Percentiles rank a stretch among this genome's conserved stretches.
Conservation (phyloP, 1,140 invertebrate genomes). For the Diuraphis noxia region DNA sequence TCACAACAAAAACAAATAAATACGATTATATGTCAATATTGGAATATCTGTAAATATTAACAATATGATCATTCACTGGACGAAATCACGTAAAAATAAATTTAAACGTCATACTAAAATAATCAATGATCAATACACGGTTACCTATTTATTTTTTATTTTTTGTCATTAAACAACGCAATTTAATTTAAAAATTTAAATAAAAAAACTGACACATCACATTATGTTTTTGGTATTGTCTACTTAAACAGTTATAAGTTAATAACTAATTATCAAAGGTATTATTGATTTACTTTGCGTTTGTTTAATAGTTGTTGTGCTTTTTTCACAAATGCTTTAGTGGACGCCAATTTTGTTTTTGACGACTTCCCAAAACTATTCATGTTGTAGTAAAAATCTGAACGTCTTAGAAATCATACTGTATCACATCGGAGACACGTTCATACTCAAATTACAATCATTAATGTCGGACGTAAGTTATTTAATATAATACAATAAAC, state of each 20-base stretch:
- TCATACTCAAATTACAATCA: not conserved
- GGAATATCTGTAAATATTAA: not conserved
- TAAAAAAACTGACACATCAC: not conserved
- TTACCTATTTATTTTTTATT: not conserved
- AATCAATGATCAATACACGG: not conserved
- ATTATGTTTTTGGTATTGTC: not conserved
- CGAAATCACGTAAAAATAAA: not conserved
- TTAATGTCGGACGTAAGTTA: not conserved
- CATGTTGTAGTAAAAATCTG: not conserved
- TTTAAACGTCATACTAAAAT: not conserved
- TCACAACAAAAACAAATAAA: not conserved
- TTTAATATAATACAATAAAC: not conserved
- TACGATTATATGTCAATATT: not conserved
- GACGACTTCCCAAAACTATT: slow-evolving; percentile 39
- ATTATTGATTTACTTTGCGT: slow-evolving; percentile 34
- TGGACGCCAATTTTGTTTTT: slow-evolving; percentile 37
- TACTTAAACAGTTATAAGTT: not conserved
- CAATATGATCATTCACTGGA: not conserved
- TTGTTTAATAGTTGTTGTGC: slow-evolving; percentile 32
- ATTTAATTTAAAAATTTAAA: not conserved
- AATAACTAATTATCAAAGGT: not conserved
- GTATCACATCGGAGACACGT: not conserved
- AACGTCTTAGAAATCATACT: not conserved
- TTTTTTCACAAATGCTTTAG: slow-evolving; percentile 40
- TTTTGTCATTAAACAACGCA: not conserved